Evolutionary conservation across 2,113 vertebrate genomes (phyloP), one percentile per base, ranked within the genome.

Genomic region (Gnathonemus longibarbis): DNA sequence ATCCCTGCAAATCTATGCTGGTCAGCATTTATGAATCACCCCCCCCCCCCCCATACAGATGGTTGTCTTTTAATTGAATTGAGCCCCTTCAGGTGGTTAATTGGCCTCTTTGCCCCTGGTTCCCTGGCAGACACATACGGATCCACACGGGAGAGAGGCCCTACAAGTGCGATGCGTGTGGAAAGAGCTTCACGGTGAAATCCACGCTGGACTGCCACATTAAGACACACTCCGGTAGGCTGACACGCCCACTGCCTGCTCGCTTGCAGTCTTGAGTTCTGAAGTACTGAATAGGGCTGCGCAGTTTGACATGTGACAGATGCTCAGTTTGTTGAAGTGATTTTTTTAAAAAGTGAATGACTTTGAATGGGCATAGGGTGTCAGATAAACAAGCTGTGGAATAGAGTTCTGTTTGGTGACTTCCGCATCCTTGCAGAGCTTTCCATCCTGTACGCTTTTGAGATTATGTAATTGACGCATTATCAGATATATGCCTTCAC

Each of bases 111-210:
- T 27, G 62, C 13, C 19, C 84, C 24, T 80, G 91, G 27, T 91
- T 70, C 17, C 89, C 31, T 77, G 1, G 24, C 87, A 98, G 98
- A 92, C 98, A 98, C 87, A 96, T 98, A 91, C 96, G 98, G 88
- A 99, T 97, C 89, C 98, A 98, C 90, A 98, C 97, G 1, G 96
- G 97, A 90, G 97, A 98, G 91, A 98, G 97, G 91, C 98, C 97
- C 0, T 98, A 96, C 89, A 96, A 97, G 91, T 99, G 98, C 86
- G 97, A 96, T 17, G 97, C 98, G 90, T 99, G 98, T 91, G 98
- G 97, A 24, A 98, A 99, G 92, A 96, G 94, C 92, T 99, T 99
- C 92, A 98, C 98, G 2, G 97, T 99, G 89, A 99, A 98, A 88
- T 97, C 97, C n/a, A 99, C 98, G 5, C 94, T 99, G 90, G 96